phyloP scores from a whole-genome alignment of 2,113 vertebrate genomes.

The Andinoacara biseriatus region DNA sequence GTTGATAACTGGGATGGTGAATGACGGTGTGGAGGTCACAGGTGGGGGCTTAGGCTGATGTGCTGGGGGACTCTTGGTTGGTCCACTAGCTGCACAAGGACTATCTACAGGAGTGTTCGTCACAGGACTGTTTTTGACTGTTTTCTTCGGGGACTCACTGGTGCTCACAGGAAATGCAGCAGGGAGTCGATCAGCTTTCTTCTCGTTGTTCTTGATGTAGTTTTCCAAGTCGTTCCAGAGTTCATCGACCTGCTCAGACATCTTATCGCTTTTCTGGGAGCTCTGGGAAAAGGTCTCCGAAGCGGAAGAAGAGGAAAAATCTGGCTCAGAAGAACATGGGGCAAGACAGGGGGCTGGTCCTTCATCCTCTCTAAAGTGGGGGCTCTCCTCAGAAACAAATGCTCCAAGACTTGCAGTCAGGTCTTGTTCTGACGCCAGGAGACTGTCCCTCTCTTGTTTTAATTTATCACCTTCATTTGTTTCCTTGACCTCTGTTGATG shows the following conservation, averaged over 20 bases:
- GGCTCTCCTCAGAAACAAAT: constrained; percentile 89
- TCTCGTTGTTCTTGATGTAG: constrained; percentile 97
- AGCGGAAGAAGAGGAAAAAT: constrained; percentile 81
- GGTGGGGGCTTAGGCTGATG: constrained; percentile 64
- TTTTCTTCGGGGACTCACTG: constrained; percentile 47
- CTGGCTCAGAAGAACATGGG: constrained; percentile 71
- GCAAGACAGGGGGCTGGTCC: constrained; percentile 20
- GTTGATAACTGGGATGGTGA: constrained; percentile 77
- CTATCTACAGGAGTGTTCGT: constrained; percentile 30
- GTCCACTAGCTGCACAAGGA: constrained; percentile 17
- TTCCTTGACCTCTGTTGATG: constrained; percentile 57
- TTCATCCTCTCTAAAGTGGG: constrained; percentile 85
- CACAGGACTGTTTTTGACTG: constrained; percentile 50
- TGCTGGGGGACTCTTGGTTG: constrained; percentile 59
- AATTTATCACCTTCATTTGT: constrained; percentile 58
- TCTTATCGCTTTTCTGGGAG: constrained; percentile 83
- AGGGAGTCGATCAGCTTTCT: constrained; percentile 89
- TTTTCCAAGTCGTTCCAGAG: constrained; percentile 99
- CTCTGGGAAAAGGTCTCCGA: constrained; percentile 79
- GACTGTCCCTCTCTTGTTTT: constrained; percentile 61
- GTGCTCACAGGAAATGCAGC: constrained; percentile 91
- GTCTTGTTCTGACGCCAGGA: constrained; percentile 82
- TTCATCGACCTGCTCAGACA: constrained; percentile 93
- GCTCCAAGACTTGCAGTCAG: constrained; percentile 77
- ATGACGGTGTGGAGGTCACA: constrained; percentile 49